Percentiles rank a stretch among this genome's conserved stretches.
Evolutionary conservation across 2,888 invertebrate species (phyloP).

Genomic region (Coecobrya sp.): DNA sequence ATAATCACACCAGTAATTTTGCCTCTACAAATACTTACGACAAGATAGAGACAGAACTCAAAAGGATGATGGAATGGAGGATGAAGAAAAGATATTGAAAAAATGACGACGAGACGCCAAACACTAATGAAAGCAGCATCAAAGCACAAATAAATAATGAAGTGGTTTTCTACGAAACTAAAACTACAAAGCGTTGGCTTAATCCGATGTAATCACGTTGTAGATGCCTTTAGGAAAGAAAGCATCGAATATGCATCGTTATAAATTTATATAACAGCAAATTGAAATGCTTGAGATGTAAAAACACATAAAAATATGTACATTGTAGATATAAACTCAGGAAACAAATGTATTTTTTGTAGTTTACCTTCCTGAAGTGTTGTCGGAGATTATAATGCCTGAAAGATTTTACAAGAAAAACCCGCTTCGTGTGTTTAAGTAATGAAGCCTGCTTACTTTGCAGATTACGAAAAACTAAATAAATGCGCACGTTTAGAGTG

Average conservation of each 20-base stretch:
- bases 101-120: conserved; percentile 67
- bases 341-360: background rate
- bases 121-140: conserved; percentile 47
- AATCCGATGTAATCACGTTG: conserved; percentile 33
- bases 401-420: conserved; percentile 3
- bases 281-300: conserved; percentile 13
- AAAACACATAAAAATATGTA: background rate
- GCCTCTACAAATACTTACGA: background rate
- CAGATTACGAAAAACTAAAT: conserved; percentile 15
- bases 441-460: background rate
- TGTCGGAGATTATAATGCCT: background rate
- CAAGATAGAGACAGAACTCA: background rate
- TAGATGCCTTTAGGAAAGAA: conserved; percentile 16
- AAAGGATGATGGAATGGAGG: background rate
- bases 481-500: background rate
- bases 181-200: conserved; percentile 27
- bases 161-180: conserved; percentile 49
- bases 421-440: background rate
- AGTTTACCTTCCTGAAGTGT: background rate
- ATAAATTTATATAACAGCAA: conserved; percentile 19
- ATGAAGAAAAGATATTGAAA: conserved; percentile 55
- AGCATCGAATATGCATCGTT: background rate
- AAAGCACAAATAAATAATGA: conserved; percentile 63
- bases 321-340: background rate
- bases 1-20: background rate